Base-by-base conservation (phyloP, 2,113 vertebrate genomes). In the Macquaria australasica region DNA sequence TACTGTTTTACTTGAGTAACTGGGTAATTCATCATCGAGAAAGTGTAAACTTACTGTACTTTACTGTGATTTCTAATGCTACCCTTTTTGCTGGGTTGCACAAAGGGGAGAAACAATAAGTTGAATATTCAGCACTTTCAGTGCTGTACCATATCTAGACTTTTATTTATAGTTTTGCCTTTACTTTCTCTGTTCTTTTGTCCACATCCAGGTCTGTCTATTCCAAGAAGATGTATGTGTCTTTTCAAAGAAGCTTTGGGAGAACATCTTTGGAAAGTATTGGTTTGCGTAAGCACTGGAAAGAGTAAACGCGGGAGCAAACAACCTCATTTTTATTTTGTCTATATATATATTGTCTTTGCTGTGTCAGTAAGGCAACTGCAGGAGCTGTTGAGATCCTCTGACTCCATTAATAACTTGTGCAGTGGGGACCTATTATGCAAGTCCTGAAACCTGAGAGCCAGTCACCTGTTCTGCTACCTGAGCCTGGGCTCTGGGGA, bases 381-480 rank as follows among this genome's bases (percentile, higher is more conserved):
- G 25, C 64, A 77, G 60, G 25, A 75, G 53, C 73, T 84, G 53
- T 70, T 73, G 56, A 76, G 80, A 75, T 55, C 43, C 55, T 81
- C 79, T 60, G 72, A 88, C 81, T 79, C 79, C 91, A 94, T 95
- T 83, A 94, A 94, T 94, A 94, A 94, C 87, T 82, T 90, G 86
- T 90, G 92, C 75, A 64, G 82, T 64, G 55, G 89, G 77, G 77
- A 80, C 67, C 73, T 87, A 77, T 92, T 83, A 90, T 87, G 88
- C 79, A 79, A 80, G 67, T 69, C 63, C 60, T 88, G 94, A 94
- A 96, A 95, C 87, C 69, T 88, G 94, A 96, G 91, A 93, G 86
- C 66, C 59, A 77, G 88, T 88, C 88, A 93, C 90, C 90, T 93
- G 94, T 89, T 91, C 92, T 88, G 91, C 87, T 90, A 94, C 90